Base-by-base conservation (phyloP, 2,888 invertebrate species). In the Metacarcinus magister region DNA sequence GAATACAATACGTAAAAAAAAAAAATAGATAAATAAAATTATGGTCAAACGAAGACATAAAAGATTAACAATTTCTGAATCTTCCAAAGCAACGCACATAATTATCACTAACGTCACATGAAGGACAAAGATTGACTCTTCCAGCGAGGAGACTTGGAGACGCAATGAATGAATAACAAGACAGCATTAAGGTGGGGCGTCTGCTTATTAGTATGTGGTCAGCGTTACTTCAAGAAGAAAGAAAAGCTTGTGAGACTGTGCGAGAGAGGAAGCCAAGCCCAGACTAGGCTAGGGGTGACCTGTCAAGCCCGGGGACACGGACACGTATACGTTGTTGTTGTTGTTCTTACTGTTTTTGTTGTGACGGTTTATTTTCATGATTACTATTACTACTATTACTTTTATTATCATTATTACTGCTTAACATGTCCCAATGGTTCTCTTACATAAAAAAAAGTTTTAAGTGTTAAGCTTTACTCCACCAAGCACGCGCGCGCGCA, bases 101-200 rank as follows among this genome's bases (percentile, higher is more conserved):
- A 28, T 23, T 23, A 5, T n/a, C 75, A 75, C 75, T 75, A 2
- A 75, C 75, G 28, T 7, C 8, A 28, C 28, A n/a, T 16, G 28
- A 75, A 1, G 8, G 7, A 75, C 23, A 75, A 16, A 75, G 75
- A 7, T 75, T 75, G 75, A n/a, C 28, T 23, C 23, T 75, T 75
- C 28, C 28, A 8, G 75, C n/a, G 28, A 75, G 75, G 75, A 23
- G 28, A 1, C 7, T 2, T n/a, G 28, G 75, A 75, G 75, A 28
- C 28, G 28, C 75, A 75, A 75, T 75, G 75, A 75, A 75, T 75
- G 75, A 75, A 75, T 75, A 75, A 75, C 75, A n/a, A 75, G 75
- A n/a, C 75, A n/a, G 28, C 4, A 23, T 23, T 16, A 75, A 23
- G 75, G 28, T 75, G 75, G 28, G n/a, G 75, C 23, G 28, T 75